Evolutionary conservation across 2,113 vertebrate species (phyloP), one percentile per base, ranked within the genome.

Genomic region (Pelobates fuscus): DNA sequence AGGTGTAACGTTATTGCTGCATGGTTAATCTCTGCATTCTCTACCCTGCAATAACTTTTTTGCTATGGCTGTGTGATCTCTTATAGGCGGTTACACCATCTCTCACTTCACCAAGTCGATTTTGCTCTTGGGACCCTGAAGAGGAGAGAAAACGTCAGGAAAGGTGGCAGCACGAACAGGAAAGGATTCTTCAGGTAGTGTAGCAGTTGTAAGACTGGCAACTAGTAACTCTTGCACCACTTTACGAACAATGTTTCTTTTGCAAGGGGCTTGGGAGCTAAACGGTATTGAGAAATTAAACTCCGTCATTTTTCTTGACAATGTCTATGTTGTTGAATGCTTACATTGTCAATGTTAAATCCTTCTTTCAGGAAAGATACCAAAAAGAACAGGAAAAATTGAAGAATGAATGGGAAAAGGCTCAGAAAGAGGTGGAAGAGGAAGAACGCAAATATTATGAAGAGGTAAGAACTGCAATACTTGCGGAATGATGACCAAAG

Each of bases 131-230:
- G 97, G 94, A 97, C 91, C 96, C 95, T 2, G 95, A 98, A 85
- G 96, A 98, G 87, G 96, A 99, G 82, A 93, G 96, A 83, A 93
- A 92, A 83, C 92, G 96, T 43, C 96, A 98, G 86, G 92, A 97
- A 80, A 94, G 91, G 78, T 98, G 97, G 97, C 97, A 98, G 81
- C 93, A 93, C 80, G 96, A 98, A 81, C 97, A 99, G 85, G 96
- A 98, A 54, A 95, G 94, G 77, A 83, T 95, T 81, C 95, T 99
- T 83, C 96, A 98, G 95, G 97, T 99, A 70, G 15, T 5, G 44
- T 49, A 49, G 15, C 4, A 14, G 15, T 49, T 11, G 12, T 49
- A n/a, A n/a, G n/a, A n/a, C n/a, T n/a, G n/a, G n/a, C n/a, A n/a
- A n/a, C n/a, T n/a, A n/a, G n/a, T n/a, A n/a, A n/a, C n/a, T n/a